Conservation (phyloP, 2,888 invertebrate genomes). For the Molanna angustata region DNA sequence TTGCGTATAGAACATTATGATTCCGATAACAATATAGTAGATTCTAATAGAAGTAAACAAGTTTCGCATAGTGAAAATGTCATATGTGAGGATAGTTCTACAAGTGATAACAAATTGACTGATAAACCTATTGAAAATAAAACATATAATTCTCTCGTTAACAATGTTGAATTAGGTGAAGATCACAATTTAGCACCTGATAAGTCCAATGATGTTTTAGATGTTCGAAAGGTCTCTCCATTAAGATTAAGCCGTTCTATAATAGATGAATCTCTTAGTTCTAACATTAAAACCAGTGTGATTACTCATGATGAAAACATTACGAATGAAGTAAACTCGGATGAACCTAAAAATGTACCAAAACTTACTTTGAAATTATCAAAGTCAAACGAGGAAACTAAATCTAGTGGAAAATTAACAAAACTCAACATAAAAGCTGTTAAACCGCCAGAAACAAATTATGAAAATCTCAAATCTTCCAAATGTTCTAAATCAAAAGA, state of each 20-base stretch:
- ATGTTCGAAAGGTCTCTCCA: constrained; percentile 29
- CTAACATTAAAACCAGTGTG: constrained; percentile 14
- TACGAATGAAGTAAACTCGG: constrained; percentile 8
- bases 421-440: constrained; percentile 49
- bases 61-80: not conserved
- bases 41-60: not conserved
- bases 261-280: constrained; percentile 22
- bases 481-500: constrained; percentile 36
- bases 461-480: constrained; percentile 34
- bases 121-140: constrained; percentile 1
- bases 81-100: constrained; percentile 1
- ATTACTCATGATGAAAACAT: constrained; percentile 13
- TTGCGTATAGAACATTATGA: no score
- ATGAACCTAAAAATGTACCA: constrained; percentile 44
- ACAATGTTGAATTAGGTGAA: constrained; percentile 6
- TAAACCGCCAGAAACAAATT: constrained; percentile 36
- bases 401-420: constrained; percentile 41
- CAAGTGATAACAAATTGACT: not conserved
- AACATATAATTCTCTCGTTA: constrained; percentile 4
- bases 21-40: no score
- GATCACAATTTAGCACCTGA: constrained; percentile 14
- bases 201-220: constrained; percentile 28
- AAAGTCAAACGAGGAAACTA: constrained; percentile 45
- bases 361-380: constrained; percentile 53
- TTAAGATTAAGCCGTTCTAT: constrained; percentile 18